Conservation (phyloP, 1,140 invertebrate species). For the Drosophila cardini region DNA sequence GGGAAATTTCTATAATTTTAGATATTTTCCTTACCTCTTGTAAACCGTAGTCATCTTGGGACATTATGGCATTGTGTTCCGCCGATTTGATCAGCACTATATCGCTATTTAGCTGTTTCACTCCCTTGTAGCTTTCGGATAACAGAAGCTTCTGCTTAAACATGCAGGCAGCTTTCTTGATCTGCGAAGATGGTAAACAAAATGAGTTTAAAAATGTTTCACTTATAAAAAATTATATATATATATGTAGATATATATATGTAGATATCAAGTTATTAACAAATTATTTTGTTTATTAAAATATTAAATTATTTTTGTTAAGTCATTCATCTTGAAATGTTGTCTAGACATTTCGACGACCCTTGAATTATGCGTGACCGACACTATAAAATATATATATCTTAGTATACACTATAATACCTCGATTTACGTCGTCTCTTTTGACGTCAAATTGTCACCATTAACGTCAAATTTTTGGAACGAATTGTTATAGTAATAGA, state of each 20-base stretch:
- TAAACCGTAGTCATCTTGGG: conserved; percentile 91
- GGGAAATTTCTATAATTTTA: background rate
- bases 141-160: conserved; percentile 92
- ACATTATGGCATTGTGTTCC: conserved; percentile 90
- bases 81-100: conserved; percentile 92
- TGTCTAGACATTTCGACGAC: no score
- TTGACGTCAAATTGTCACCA: no score
- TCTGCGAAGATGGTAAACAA: conserved; percentile 73
- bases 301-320: background rate
- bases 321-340: background rate
- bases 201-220: no score
- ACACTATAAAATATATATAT: no score
- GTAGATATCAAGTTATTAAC: no score
- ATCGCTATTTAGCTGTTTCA: conserved; percentile 87
- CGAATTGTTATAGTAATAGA: no score
- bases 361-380: no score
- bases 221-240: no score
- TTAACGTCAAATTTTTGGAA: no score
- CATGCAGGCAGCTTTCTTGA: conserved; percentile 88
- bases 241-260: no score
- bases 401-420: no score
- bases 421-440: no score
- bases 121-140: conserved; percentile 90
- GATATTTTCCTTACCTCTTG: conserved; percentile 86
- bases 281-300: background rate